Base-by-base conservation (phyloP, 2,797 vertebrate genomes). In the Champsocephalus gunnari region DNA sequence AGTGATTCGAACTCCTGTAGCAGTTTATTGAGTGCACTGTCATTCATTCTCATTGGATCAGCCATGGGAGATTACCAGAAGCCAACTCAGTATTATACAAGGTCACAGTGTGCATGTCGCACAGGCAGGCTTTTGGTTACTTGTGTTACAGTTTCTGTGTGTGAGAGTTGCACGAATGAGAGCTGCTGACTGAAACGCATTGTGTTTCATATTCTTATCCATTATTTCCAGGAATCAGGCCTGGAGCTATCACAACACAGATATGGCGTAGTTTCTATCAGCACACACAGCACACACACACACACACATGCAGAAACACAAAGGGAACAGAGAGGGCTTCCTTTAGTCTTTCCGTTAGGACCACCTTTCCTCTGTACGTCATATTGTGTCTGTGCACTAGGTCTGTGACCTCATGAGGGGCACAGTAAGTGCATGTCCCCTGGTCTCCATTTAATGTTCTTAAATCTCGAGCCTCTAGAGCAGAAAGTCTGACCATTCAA, bases 271-370 rank as follows among this genome's bases (percentile, higher is more conserved):
- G 79, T 81, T 74, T 66, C 66, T 75, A 67, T 81, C 58, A 78
- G 47, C 48, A 21, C 34, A 38, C 34, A 38, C 34, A 38, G 28
- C 34, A 38, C 34, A 38, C 34, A 38, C 34, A 38, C 34, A 38
- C 34, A 38, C 34, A 38, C 58, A 70, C 45, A 73, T 61, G 59
- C 62, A 72, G 81, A 80, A 90, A 88, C 79, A 84, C 90, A 90
- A 92, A 92, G 84, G 80, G 83, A 88, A 85, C 83, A 89, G 54
- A 82, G 73, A 88, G 87, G 84, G 79, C 79, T 93, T 94, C 91
- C 93, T 93, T 89, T 85, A 61, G 77, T 71, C 77, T 89, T 84
- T 89, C 81, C 82, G 84, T 76, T 82, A 88, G 85, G 77, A 72
- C 78, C 84, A 87, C 87, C 86, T 92, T 92, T 93, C 88, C 90